Conservation (phyloP, 2,888 invertebrate genomes). For the Chouioia cunea region DNA sequence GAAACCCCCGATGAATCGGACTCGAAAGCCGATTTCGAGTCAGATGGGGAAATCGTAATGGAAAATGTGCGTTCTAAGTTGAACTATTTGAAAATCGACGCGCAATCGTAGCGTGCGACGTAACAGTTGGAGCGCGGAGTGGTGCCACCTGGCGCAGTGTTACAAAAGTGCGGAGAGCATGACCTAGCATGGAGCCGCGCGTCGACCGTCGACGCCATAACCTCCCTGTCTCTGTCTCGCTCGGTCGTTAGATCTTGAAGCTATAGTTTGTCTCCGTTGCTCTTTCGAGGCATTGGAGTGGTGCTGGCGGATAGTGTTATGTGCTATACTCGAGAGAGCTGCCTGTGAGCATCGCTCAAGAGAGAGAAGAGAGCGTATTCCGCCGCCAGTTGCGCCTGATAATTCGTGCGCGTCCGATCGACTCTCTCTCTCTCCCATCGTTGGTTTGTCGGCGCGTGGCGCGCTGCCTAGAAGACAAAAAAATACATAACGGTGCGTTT, state of each 20-base stretch:
- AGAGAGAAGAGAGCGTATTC: conserved; percentile 3
- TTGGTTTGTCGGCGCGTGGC: neutral
- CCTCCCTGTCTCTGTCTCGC: conserved; percentile 17
- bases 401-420: conserved; percentile 42
- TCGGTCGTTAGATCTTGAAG: neutral
- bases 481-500: neutral
- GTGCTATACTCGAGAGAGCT: no score
- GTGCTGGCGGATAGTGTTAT: no score
- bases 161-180: conserved; percentile 18
- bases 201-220: conserved; percentile 43
- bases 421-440: conserved; percentile 1
- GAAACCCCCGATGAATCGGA: no score
- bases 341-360: no score
- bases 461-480: no score
- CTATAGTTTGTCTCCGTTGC: neutral
- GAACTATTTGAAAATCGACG: neutral
- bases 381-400: conserved; percentile 42
- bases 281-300: no score
- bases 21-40: no score
- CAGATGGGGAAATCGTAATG: no score
- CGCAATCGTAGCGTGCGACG: neutral
- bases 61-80: no score
- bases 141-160: conserved; percentile 12
- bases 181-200: conserved; percentile 33
- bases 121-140: neutral